Conservation (phyloP, 2,113 vertebrate species). For the Anser cygnoides region DNA sequence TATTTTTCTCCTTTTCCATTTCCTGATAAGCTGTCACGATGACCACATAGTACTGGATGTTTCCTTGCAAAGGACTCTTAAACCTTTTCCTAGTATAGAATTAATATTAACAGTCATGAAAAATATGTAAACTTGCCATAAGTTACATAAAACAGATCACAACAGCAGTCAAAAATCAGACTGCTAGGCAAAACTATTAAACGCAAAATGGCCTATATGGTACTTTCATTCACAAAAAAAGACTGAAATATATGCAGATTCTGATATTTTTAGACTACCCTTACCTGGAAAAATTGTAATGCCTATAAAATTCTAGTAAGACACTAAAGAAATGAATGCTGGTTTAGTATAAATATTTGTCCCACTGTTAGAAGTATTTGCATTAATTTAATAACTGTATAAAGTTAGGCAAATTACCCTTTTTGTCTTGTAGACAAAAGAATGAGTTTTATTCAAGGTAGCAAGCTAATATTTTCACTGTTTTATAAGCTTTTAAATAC, state of each 20-base stretch:
- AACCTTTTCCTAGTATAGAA: conserved; percentile 65
- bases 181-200: conserved; percentile 25
- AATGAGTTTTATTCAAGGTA: not conserved
- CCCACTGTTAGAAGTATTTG: not conserved
- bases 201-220: not conserved
- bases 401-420: not conserved
- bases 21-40: not conserved
- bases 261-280: conserved; percentile 29
- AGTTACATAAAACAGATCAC: conserved; percentile 76
- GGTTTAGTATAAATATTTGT: conserved; percentile 30
- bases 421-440: not conserved
- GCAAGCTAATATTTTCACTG: not conserved
- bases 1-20: conserved; percentile 11
- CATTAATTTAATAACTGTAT: not conserved
- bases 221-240: conserved; percentile 21
- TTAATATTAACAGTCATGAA: conserved; percentile 67
- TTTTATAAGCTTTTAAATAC: not conserved
- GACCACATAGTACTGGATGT: conserved; percentile 48
- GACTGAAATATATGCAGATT: not conserved
- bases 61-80: conserved; percentile 57
- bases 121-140: conserved; percentile 80
- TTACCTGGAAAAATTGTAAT: not conserved
- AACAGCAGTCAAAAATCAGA: conserved; percentile 54
- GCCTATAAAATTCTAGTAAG: conserved; percentile 4
- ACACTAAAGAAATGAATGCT: not conserved